Base-by-base conservation (phyloP, 1,140 invertebrate species). In the Lordiphosa clarofinis region DNA sequence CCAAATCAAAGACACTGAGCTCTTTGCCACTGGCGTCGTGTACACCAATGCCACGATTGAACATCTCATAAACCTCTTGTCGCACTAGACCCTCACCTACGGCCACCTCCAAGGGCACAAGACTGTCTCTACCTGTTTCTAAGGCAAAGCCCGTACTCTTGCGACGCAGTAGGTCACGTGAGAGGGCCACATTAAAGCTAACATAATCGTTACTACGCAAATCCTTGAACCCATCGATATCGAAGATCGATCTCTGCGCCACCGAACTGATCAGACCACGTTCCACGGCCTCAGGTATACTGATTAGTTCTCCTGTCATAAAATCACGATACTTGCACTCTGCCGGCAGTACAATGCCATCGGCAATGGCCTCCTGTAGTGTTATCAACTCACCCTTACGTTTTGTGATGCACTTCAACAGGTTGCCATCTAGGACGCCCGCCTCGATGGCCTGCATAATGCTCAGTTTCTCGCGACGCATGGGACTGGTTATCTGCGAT, bases 211-310 rank as follows among this genome's bases (percentile, higher is more conserved):
- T 93, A 42, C 93, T 94, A 61, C 93, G 91, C 0, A 95, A 93
- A 89, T 98, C 95, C 82, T 94, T 94, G 84, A 98, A 96, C 55
- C 95, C 96, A 69, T 96, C 95, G 55, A 98, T 96, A 87, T 98
- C 94, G 87, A 98, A 98, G 56, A 97, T 94, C 4, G 95, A 96
- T 89, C 95, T 95, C 86, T 95, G 94, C 8, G 94, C 92, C 3
- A 98, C 94, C 4, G 96, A 95, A 5, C 95, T 95, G 38, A 98
- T 94, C n/a, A 96, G 91, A 36, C 97, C 97, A 63, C 94, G 92
- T 81, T 95, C 94, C 3, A 97, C 94, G 4, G 96, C 97, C 84
- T 97, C 94, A 6, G 92, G 91, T 63, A 98, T 93, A 24, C 92
- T 91, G 9, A 95, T 91, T 12, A 92, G 88, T 88, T 95, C 93